Percentiles rank a stretch among this genome's conserved stretches.
Evolutionary conservation across 2,888 invertebrate genomes (phyloP).

Genomic region (Cynaeus angustus): DNA sequence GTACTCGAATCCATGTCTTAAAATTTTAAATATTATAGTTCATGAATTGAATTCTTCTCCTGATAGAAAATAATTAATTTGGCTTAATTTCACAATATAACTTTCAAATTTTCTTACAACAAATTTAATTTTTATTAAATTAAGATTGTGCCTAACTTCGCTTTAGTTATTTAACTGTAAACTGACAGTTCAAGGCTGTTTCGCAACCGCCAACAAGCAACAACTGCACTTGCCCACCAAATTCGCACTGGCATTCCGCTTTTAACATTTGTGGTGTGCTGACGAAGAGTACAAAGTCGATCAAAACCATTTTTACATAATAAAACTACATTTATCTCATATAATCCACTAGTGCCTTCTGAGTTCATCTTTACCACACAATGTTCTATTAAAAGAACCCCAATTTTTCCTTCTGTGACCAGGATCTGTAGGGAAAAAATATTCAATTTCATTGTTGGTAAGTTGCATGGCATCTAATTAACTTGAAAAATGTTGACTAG

Average conservation of each 20-base stretch:
- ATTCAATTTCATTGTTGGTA: not conserved
- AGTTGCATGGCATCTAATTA: not conserved
- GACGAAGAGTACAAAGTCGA: not conserved
- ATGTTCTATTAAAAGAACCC: constrained; percentile 8
- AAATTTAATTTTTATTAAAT: not conserved
- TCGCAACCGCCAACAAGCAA: constrained; percentile 18
- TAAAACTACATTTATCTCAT: not conserved
- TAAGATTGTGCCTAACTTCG: constrained; percentile 21
- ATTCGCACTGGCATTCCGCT: constrained; percentile 35
- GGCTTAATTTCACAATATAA: too few relatives aligned
- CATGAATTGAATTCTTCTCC: too few relatives aligned
- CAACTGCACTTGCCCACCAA: constrained; percentile 29
- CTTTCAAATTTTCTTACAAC: too few relatives aligned
- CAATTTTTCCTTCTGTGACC: not conserved
- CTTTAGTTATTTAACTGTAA: constrained; percentile 23
- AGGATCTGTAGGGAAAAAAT: constrained; percentile 4
- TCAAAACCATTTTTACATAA: not conserved
- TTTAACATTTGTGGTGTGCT: constrained; percentile 1
- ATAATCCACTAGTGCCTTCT: not conserved
- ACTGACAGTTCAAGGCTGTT: constrained; percentile 43
- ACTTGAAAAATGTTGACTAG: not conserved
- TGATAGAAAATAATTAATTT: too few relatives aligned
- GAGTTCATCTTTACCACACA: not conserved
- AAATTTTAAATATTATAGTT: not conserved
- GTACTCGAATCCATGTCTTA: not conserved